Conservation (phyloP, 2,888 invertebrate genomes). For the Chrysomela aeneicollis region DNA sequence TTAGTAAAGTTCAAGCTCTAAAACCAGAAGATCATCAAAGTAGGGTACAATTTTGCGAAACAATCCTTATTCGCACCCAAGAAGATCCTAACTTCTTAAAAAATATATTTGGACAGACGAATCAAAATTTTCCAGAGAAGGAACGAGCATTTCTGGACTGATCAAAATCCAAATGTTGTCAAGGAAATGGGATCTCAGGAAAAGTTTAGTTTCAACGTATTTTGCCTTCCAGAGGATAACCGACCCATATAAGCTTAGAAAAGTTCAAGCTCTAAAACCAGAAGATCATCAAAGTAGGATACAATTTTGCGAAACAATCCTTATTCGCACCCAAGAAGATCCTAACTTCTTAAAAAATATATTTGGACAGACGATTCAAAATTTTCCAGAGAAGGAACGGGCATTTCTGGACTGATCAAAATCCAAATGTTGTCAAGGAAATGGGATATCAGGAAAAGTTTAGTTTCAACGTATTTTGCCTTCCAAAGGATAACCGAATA, state of each 20-base stretch:
- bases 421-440: background rate
- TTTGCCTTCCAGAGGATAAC: background rate
- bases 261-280: slow-evolving; percentile 26
- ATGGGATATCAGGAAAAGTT: background rate
- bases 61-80: slow-evolving; percentile 8
- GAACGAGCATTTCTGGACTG: slow-evolving; percentile 9
- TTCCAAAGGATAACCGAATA: background rate
- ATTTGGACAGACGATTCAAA: slow-evolving; percentile 28
- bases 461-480: background rate
- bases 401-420: slow-evolving; percentile 9
- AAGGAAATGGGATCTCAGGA: background rate
- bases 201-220: background rate
- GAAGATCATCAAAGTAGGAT: slow-evolving; percentile 18
- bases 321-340: slow-evolving; percentile 13
- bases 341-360: slow-evolving; percentile 10
- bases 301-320: slow-evolving; percentile 13
- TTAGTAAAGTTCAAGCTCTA: slow-evolving; percentile 25
- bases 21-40: slow-evolving; percentile 22
- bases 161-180: background rate
- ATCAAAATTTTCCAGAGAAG: slow-evolving; percentile 25
- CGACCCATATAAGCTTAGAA: slow-evolving; percentile 19
- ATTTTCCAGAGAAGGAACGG: slow-evolving; percentile 24
- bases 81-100: slow-evolving; percentile 11
- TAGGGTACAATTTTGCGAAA: slow-evolving; percentile 13
- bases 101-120: slow-evolving; percentile 29